Percentiles rank a stretch among this genome's conserved stretches.
These are phyloP conservation scores for Panagrolaimus sp. DNA, from an alignment of 1,140 invertebrate species.

Conservation along the genomic window DNA sequence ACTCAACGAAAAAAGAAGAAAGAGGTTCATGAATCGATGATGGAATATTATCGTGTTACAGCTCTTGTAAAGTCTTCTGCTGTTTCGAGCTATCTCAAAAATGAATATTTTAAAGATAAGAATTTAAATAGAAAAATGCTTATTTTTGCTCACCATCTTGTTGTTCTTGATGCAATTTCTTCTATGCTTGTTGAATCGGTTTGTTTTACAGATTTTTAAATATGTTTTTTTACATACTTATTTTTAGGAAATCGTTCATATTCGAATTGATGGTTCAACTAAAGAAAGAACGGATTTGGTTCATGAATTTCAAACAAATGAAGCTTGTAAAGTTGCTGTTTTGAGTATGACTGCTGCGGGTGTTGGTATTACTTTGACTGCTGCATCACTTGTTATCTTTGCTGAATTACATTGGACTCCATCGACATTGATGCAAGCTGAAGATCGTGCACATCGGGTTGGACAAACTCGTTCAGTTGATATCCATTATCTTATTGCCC, in stretches of 20 bases:
- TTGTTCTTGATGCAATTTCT: slow-evolving; percentile 40
- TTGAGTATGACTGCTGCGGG: slow-evolving; percentile 87
- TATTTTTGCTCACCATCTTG: slow-evolving; percentile 83
- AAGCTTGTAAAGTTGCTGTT: slow-evolving; percentile 71
- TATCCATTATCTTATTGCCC: slow-evolving; percentile 75
- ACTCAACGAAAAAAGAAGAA: slow-evolving; percentile 34
- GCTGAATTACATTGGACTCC: slow-evolving; percentile 97
- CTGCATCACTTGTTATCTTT: slow-evolving; percentile 83
- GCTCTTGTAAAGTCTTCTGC: slow-evolving; percentile 73
- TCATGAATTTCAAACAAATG: slow-evolving; percentile 76
- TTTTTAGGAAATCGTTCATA: slow-evolving; percentile 62
- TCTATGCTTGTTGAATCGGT: slow-evolving; percentile 25
- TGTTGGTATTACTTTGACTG: slow-evolving; percentile 77
- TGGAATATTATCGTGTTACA: slow-evolving; percentile 79
- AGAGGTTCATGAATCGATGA: slow-evolving; percentile 63
- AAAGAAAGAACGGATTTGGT: slow-evolving; percentile 66
- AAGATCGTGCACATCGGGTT: slow-evolving; percentile 87
- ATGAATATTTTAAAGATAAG: slow-evolving; percentile 70
- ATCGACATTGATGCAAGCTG: slow-evolving; percentile 83
- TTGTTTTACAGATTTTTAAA: not conserved
- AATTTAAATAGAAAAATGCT: slow-evolving; percentile 75
- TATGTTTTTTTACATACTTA: slow-evolving; percentile 61
- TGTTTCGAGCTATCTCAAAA: slow-evolving; percentile 68
- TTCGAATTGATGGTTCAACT: slow-evolving; percentile 81
- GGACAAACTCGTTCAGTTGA: slow-evolving; percentile 74